Percentiles rank a stretch among this genome's conserved stretches.
phyloP scores from a whole-genome alignment of 2,113 vertebrate species.

The Mirza zaza region DNA sequence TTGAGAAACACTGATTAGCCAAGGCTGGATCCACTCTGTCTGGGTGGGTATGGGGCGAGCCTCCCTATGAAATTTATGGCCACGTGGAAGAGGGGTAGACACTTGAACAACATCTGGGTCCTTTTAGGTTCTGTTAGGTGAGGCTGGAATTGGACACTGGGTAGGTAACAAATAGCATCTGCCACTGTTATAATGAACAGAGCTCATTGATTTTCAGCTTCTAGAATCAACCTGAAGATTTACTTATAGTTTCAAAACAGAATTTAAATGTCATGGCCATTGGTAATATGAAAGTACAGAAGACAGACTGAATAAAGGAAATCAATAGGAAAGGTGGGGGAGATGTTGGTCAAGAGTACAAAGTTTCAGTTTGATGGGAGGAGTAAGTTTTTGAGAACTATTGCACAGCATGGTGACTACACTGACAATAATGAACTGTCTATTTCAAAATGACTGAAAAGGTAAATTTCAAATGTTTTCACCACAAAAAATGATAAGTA shows the following conservation, averaged over 20 bases:
- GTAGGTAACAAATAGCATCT: neutral
- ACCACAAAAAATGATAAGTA: too few relatives aligned
- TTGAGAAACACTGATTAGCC: neutral
- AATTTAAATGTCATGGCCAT: neutral
- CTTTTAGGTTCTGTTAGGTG: neutral
- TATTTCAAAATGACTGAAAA: neutral
- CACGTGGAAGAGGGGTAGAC: neutral
- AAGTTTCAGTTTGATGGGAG: neutral
- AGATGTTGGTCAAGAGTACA: neutral
- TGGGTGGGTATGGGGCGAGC: neutral
- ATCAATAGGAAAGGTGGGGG: neutral
- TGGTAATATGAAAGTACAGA: neutral
- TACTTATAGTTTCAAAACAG: neutral
- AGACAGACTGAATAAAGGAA: neutral
- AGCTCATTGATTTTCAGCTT: neutral
- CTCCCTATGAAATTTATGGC: neutral
- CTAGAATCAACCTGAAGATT: neutral
- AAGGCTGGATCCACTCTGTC: neutral
- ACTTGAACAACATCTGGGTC: neutral
- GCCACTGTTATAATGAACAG: neutral
- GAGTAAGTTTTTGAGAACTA: neutral
- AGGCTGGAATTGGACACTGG: neutral
- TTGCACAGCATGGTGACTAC: neutral
- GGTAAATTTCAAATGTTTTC: neutral
- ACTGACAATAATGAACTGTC: neutral